phyloP scores from a whole-genome alignment of 2,797 vertebrate genomes.

The Harpagifer antarcticus region DNA sequence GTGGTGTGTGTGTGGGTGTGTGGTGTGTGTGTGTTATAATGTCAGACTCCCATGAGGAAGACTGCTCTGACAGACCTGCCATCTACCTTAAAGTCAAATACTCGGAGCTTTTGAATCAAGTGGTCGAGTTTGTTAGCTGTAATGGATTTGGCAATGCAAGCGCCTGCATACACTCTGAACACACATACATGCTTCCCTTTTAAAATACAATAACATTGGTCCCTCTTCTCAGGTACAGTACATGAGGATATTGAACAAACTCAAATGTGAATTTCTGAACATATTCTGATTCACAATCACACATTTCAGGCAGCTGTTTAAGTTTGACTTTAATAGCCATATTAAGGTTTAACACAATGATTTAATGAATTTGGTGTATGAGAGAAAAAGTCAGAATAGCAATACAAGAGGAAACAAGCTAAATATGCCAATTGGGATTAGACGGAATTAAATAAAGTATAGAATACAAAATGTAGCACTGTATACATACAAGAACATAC shows the following conservation, averaged over 20 bases:
- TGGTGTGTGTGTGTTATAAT: neutral
- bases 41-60: constrained; percentile 11
- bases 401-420: no score
- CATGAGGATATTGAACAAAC: neutral
- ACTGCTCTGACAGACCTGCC: constrained; percentile 37
- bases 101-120: constrained; percentile 30
- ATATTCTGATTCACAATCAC: neutral
- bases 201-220: constrained; percentile 2
- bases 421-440: no score
- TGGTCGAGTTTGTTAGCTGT: constrained; percentile 42
- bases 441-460: no score
- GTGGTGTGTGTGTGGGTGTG: neutral
- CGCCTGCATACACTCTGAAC: constrained; percentile 5
- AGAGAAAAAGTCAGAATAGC: no score
- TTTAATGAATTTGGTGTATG: no score
- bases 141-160: constrained; percentile 45
- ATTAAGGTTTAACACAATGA: no score
- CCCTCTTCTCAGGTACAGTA: neutral
- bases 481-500: no score
- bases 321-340: neutral
- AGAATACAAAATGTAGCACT: no score
- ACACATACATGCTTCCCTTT: constrained; percentile 1
- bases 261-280: neutral
- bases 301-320: neutral
- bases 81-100: constrained; percentile 44